Base-by-base conservation (phyloP, 2,797 vertebrate genomes). In the Malurus leucopterus region DNA sequence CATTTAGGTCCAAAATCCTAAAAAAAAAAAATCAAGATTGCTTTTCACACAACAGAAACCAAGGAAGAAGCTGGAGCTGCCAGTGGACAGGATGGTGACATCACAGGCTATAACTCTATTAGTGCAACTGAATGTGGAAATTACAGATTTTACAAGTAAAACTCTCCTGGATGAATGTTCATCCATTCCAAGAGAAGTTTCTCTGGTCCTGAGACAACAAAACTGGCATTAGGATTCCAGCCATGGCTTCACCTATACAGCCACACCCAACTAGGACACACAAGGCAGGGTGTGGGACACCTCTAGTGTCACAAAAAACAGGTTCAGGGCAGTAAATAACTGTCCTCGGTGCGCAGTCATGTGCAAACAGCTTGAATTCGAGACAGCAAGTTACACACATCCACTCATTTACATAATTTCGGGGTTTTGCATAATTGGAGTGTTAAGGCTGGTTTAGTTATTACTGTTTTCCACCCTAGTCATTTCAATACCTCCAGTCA, bases 1-100 rank as follows among this genome's bases (percentile, higher is more conserved):
- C 84, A 2, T 95, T 96, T 43, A 94, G 72, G 34, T 95, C 93
- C 59, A 95, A 70, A 82, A 97, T 95, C 67, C 96, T 96, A 51
- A 13, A 85, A 30, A 59, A 49, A 44, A 59, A 49, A 44, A n/a
- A 41, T 1, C 12, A 43, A 57, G 41, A 87, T 20, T 5, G 9
- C 13, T 86, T 87, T 70, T 51, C 47, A 64, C 30, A 5, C 10
- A 51, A 68, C 11, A 58, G 17, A 78, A 69, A 72, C 14, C 46
- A 72, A 54, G 23, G n/a, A 67, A 57, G 61, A 64, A 90, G 54
- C 26, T 19, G 18, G 58, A 83, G 44, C 24, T 24, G 32, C 15
- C 16, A 8, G 26, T 13, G 49, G 14, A 29, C 2, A 40, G 40
- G 64, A 50, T 62, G 40, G 58, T 23, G n/a, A 77, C 46, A 80